Evolutionary conservation across 1,140 invertebrate species (phyloP).

Genomic region (Apolygus lucorum): DNA sequence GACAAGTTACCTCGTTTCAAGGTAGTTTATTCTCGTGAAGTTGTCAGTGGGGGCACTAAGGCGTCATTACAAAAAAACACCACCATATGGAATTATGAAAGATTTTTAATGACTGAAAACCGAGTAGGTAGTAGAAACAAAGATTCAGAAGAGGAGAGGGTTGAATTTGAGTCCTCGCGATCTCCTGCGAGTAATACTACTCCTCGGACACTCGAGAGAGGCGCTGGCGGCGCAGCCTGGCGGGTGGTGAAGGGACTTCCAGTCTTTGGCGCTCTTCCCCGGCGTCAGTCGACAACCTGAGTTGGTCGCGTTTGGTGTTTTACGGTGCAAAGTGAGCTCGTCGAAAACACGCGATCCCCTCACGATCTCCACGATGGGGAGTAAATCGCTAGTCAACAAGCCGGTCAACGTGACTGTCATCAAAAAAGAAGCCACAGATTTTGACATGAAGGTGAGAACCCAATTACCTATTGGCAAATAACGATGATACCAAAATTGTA

Average conservation of each 20-base stretch:
- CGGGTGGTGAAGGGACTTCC: background rate
- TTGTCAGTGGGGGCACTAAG: too few species aligned
- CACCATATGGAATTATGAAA: too few species aligned
- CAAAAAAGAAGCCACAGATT: background rate
- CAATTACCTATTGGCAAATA: background rate
- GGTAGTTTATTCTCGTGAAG: too few species aligned
- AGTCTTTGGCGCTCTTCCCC: background rate
- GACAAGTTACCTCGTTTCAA: too few species aligned
- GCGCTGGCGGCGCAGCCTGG: background rate
- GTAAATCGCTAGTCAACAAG: conserved; percentile 5
- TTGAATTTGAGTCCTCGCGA: too few species aligned
- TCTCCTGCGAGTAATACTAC: too few species aligned
- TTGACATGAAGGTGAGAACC: background rate
- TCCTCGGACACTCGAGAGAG: too few species aligned
- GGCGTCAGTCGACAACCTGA: background rate
- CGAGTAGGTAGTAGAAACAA: too few species aligned
- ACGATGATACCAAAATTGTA: too few species aligned
- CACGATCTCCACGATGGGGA: background rate
- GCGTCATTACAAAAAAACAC: too few species aligned
- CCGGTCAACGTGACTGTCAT: background rate
- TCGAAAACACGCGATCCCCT: background rate
- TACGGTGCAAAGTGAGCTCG: background rate
- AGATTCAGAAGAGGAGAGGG: too few species aligned
- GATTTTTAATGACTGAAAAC: too few species aligned
- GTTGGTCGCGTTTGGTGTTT: background rate